phyloP scores from a whole-genome alignment of 2,888 invertebrate genomes.

The Erynnis tages region DNA sequence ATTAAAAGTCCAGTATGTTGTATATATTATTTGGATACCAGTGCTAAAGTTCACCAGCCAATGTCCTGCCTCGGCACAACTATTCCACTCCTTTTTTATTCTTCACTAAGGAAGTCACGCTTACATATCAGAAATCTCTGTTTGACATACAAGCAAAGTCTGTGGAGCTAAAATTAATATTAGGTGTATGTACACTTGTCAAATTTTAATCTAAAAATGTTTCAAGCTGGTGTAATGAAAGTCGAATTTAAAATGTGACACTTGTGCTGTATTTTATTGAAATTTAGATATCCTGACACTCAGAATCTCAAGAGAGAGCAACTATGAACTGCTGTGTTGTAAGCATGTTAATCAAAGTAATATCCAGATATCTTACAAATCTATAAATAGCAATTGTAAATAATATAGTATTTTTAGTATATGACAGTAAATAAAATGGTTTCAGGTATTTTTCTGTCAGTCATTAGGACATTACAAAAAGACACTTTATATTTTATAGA shows the following conservation, averaged over 20 bases:
- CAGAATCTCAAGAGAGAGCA: not conserved
- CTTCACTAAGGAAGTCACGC: slow-evolving; percentile 2
- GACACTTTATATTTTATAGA: slow-evolving; percentile 1
- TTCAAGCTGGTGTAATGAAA: not conserved
- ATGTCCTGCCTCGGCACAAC: not conserved
- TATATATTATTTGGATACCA: not conserved
- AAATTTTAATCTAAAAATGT: slow-evolving; percentile 8
- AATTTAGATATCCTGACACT: not conserved
- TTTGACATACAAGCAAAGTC: slow-evolving; percentile 6
- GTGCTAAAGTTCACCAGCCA: not conserved
- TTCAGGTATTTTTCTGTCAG: slow-evolving; percentile 16
- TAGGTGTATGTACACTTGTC: slow-evolving; percentile 1
- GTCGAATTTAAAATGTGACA: slow-evolving; percentile 4
- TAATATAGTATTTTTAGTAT: slow-evolving; percentile 28
- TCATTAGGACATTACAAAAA: slow-evolving; percentile 17
- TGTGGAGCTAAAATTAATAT: slow-evolving; percentile 1
- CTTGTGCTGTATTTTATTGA: slow-evolving; percentile 12
- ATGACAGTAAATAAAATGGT: slow-evolving; percentile 22
- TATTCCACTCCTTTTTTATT: not conserved
- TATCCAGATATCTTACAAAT: slow-evolving; percentile 14
- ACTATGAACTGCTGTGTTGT: slow-evolving; percentile 13
- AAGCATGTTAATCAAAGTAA: slow-evolving; percentile 16
- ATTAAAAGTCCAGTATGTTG: not conserved
- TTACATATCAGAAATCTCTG: slow-evolving; percentile 21
- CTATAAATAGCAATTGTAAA: slow-evolving; percentile 27